Percentiles rank a stretch among this genome's conserved stretches.
phyloP scores from a whole-genome alignment of 2,888 invertebrate species.

The Mimumesa dahlbomi region DNA sequence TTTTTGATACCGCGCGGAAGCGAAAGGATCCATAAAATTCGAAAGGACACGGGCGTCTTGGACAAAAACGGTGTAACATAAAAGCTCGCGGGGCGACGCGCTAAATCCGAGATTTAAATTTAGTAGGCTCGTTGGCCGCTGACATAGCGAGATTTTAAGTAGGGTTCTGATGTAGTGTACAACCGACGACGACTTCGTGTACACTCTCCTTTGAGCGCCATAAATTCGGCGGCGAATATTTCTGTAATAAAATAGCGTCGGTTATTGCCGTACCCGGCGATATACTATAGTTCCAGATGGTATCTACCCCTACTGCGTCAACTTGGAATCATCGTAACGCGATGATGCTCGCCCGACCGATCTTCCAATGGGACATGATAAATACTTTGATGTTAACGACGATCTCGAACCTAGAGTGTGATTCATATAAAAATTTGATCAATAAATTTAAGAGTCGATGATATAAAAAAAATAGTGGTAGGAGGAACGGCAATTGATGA shows the following conservation, averaged over 20 bases:
- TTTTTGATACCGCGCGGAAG: too few relatives aligned
- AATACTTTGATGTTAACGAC: not conserved
- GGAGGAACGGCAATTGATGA: too few relatives aligned
- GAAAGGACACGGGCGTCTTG: not conserved
- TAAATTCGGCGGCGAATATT: constrained; percentile 21
- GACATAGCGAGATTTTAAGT: constrained; percentile 25
- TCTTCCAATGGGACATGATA: constrained; percentile 11
- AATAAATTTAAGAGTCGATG: too few relatives aligned
- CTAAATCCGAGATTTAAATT: constrained; percentile 21
- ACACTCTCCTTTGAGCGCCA: not conserved
- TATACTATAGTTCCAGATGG: not conserved
- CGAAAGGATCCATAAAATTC: constrained; percentile 7
- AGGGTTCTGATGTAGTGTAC: constrained; percentile 1
- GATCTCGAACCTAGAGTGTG: too few relatives aligned
- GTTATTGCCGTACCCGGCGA: constrained; percentile 10
- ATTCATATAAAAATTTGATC: too few relatives aligned
- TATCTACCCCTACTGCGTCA: not conserved
- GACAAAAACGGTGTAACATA: constrained; percentile 19
- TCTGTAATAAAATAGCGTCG: constrained; percentile 28
- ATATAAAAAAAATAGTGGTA: too few relatives aligned
- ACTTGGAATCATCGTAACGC: not conserved
- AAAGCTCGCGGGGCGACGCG: not conserved
- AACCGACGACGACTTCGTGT: constrained; percentile 4
- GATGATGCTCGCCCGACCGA: not conserved
- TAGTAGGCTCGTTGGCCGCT: constrained; percentile 9